phyloP scores from a whole-genome alignment of 2,113 vertebrate species.

The Sylvia atricapilla region DNA sequence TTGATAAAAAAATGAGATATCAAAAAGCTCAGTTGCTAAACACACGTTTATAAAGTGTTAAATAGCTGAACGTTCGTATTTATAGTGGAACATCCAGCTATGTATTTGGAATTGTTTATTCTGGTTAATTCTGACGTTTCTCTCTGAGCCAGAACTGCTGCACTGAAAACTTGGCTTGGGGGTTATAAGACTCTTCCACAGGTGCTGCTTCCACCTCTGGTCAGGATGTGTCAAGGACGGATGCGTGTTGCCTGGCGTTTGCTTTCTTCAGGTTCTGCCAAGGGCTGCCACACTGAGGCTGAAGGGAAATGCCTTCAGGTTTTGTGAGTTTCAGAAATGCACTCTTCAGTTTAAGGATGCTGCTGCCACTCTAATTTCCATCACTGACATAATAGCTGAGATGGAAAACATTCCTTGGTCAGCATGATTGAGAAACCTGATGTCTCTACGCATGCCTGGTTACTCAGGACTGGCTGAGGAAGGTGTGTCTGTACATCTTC shows the following conservation, averaged over 20 bases:
- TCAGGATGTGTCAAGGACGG: background rate
- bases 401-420: background rate
- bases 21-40: background rate
- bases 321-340: background rate
- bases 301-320: background rate
- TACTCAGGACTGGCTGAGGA: background rate
- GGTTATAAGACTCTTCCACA: background rate
- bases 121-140: background rate
- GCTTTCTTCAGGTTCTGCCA: background rate
- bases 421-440: background rate
- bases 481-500: background rate
- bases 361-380: background rate
- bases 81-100: background rate
- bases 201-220: background rate
- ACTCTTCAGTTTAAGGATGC: background rate
- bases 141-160: background rate
- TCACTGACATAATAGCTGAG: background rate
- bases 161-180: background rate
- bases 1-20: background rate
- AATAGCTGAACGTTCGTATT: background rate
- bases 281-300: background rate
- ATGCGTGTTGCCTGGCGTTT: background rate
- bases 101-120: background rate
- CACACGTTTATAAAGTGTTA: background rate
- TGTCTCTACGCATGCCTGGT: background rate